Base-by-base conservation (phyloP, 2,113 vertebrate species). In the Micromys minutus region DNA sequence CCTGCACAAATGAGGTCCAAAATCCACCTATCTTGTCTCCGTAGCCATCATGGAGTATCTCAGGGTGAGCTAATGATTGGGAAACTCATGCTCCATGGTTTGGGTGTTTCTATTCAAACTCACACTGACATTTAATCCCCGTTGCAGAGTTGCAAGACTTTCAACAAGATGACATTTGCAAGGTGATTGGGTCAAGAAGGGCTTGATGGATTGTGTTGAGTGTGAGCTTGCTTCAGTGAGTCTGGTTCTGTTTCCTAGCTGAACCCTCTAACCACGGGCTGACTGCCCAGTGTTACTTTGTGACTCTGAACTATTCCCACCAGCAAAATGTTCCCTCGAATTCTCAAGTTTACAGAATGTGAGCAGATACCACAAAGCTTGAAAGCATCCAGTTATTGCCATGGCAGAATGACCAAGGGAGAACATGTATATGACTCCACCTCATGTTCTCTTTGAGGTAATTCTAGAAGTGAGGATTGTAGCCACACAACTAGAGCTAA, bases 401-500 rank as follows among this genome's bases (percentile, higher is more conserved):
- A n/a, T 21, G 71, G 72, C 0, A 85, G 7, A 52, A 67, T 50
- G 7, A 36, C 45, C 31, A 39, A 77, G 59, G 17, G 24, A 5
- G 72, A 55, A 4, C 6, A 50, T 39, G 26, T 34, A 42, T 13
- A 31, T 36, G 67, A 12, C 39, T 8, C 77, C 1, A 26, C 13
- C 31, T 7, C 4, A 21, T 2, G 6, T 7, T 29, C 39, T 29
- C 29, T 12, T 29, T 13, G 63, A 50, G 1, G 6, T 1, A 36
- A 6, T 0, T 42, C 55, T 21, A 3, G 34, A 57, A 50, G 42
- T 4, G 17, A 11, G 8, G 8, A 0, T 39, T 75, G 36, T 2
- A 24, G 3, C 5, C 67, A 0, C 0, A 6, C 16, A 45, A 7
- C 3, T n/a, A 36, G 52, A 47, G 7, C 63, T 3, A 39, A 3